Base-by-base conservation (phyloP, 2,797 vertebrate species). In the Tapera naevia region DNA sequence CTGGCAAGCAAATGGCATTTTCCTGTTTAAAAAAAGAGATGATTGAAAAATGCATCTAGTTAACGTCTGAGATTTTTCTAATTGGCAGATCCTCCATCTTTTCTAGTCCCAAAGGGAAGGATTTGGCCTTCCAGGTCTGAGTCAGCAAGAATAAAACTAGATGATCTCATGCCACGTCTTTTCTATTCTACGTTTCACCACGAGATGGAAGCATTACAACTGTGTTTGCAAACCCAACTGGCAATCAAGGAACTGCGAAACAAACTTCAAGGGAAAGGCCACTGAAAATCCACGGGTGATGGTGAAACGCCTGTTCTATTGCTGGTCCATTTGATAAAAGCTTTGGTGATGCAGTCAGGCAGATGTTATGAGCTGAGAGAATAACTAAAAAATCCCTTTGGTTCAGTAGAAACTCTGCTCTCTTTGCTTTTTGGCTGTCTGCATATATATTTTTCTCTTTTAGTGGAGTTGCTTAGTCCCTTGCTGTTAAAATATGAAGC, bases 121-220 rank as follows among this genome's bases (percentile, higher is more conserved):
- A 12, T 60, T 86, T 92, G 76, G 45, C 66, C 80, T 84, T 69
- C 5, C 48, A n/a, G 32, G 13, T 60, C 95, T 92, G 72, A 93
- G 73, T 83, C 58, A 84, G 88, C 79, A 60, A 50, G 66, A 75
- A 79, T 51, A 58, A 71, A 19, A 12, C 32, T 3, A 27, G 11
- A 11, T 8, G 7, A 46, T 54, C 35, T 18, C 28, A 2, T 7
- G 21, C 51, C 53, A 6, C 33, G 6, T 17, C 80, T 61, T 57
- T 57, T 71, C 91, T 92, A 3, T 97, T 95, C 95, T 92, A 35
- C 74, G 5, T 97, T 82, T 96, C 61, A 64, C 97, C 97, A 98
- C 97, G 91, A 97, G 98, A 90, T 98, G 98, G 97, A 93, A 90
- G 92, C 72, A 91, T 97, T 90, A 96, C 92, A 97, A 96, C 93